phyloP scores from a whole-genome alignment of 2,888 invertebrate species.

The Mechanitis messenoides region DNA sequence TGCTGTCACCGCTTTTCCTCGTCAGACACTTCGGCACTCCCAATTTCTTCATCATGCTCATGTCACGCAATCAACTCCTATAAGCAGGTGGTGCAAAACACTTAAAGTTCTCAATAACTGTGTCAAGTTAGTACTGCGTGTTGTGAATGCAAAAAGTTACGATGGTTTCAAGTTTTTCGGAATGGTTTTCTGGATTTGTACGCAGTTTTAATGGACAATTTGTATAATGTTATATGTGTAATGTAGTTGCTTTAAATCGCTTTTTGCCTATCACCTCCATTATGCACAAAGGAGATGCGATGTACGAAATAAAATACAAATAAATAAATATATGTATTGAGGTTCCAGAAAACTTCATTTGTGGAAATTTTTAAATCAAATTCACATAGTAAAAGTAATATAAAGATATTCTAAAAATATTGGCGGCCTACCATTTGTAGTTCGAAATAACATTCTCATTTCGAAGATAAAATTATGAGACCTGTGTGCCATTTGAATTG shows the following conservation, averaged over 20 bases:
- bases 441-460: constrained; percentile 12
- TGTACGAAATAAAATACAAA: not conserved
- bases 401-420: constrained; percentile 6
- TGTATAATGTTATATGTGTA: not conserved
- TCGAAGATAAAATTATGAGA: constrained; percentile 15
- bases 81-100: constrained; percentile 16
- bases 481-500: constrained; percentile 21
- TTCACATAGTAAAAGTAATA: not conserved
- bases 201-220: constrained; percentile 2
- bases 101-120: constrained; percentile 1
- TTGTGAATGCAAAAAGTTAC: not conserved
- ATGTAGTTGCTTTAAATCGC: too few relatives aligned
- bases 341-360: too few relatives aligned
- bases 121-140: not conserved
- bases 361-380: too few relatives aligned
- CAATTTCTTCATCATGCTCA: constrained; percentile 21
- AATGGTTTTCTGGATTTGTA: not conserved
- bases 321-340: too few relatives aligned
- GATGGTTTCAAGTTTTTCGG: not conserved
- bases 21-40: constrained; percentile 28
- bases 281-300: not conserved
- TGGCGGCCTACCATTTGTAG: constrained; percentile 12
- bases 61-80: constrained; percentile 17
- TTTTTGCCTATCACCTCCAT: not conserved
- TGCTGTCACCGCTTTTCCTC: constrained; percentile 25